Base-by-base conservation (phyloP, 2,888 invertebrate species). In the Kryphioiulus occultus region DNA sequence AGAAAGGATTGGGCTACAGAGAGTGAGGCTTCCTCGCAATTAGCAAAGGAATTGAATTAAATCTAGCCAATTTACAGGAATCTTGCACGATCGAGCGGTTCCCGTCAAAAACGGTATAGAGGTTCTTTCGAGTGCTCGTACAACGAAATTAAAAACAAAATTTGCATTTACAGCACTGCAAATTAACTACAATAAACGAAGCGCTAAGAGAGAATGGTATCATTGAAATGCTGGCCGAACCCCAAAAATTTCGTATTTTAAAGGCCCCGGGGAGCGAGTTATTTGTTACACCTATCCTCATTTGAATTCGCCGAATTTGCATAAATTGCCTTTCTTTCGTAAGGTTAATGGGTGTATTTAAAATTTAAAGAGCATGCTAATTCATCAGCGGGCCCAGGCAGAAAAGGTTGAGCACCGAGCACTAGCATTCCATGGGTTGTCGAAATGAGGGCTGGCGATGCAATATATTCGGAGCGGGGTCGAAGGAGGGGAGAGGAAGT, bases 241-340 rank as follows among this genome's bases (percentile, higher is more conserved):
- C 78, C 78, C 78, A 78, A 78, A n/a, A 78, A 30, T 78, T 78
- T 78, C 78, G 30, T 12, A 78, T 78, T 78, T 78, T 78, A 78
- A 78, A 78, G 30, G 78, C 78, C 26, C 78, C 2, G 26, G 78
- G 78, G 78, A 78, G 15, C 30, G 78, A 30, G 78, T 30, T 78
- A 78, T 30, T 78, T 78, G 78, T 78, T 78, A 78, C 78, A 78
- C 78, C 78, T 78, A 78, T 78, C 78, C 78, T 78, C 78, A 78
- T 78, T 78, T 78, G 78, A 78, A 78, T 78, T 22, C 78, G 10
- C 30, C 30, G 30, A 22, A 78, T 78, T 78, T 78, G 78, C 78
- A 78, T 78, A 78, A 78, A 78, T 78, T 78, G 30, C 78, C 78
- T 78, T 78, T 78, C 78, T 78, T 78, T 78, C 30, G 78, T 78